Evolutionary conservation across 2,888 invertebrate genomes (phyloP).

Genomic region (Polydrusus tereticollis): DNA sequence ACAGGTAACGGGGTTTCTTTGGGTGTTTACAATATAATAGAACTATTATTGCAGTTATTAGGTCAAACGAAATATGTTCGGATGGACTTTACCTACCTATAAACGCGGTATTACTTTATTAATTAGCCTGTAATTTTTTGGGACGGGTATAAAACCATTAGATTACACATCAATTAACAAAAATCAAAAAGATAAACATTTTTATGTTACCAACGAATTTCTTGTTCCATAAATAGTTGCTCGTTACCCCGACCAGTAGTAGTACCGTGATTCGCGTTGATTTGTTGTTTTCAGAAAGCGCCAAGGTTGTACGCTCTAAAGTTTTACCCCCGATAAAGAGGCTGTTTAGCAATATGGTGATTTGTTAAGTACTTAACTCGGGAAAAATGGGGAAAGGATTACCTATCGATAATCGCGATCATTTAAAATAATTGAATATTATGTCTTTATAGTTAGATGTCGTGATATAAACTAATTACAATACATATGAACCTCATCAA

Average conservation of each 20-base stretch:
- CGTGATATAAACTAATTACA: conserved; percentile 34
- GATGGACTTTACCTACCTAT: too few relatives aligned
- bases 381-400: conserved; percentile 40
- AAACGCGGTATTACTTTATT: too few relatives aligned
- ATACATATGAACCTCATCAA: too few relatives aligned
- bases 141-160: too few relatives aligned
- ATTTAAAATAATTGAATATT: conserved; percentile 40
- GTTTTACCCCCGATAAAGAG: conserved; percentile 24
- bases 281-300: conserved; percentile 31
- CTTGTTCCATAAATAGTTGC: background rate
- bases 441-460: conserved; percentile 29
- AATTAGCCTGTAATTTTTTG: too few relatives aligned
- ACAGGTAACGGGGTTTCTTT: too few relatives aligned
- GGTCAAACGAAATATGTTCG: too few relatives aligned
- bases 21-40: too few relatives aligned
- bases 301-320: conserved; percentile 21
- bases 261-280: conserved; percentile 1
- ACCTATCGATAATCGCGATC: conserved; percentile 36
- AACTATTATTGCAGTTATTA: too few relatives aligned
- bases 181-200: too few relatives aligned
- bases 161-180: too few relatives aligned
- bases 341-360: conserved; percentile 31
- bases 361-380: conserved; percentile 31
- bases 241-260: background rate
- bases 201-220: background rate